These are phyloP conservation scores for Engraulis encrasicolus DNA, from an alignment of 2,113 vertebrate genomes.

Conservation along the genomic window DNA sequence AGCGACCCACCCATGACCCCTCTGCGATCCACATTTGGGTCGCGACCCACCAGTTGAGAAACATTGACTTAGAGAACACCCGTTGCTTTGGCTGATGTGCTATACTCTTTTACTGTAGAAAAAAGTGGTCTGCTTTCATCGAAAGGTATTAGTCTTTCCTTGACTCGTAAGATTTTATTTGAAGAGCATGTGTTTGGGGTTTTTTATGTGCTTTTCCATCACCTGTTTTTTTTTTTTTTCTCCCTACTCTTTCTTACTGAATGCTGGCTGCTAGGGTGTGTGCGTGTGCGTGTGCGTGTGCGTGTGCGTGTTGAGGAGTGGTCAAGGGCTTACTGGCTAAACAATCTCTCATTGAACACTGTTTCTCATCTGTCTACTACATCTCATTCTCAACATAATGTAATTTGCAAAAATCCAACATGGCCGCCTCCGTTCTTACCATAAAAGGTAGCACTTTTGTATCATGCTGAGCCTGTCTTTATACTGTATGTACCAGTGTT, in stretches of 20 bases:
- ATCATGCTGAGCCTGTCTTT: neutral
- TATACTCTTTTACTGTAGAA: neutral
- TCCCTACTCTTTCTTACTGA: neutral
- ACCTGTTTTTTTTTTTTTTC: neutral
- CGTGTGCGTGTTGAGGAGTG: neutral
- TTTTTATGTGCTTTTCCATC: neutral
- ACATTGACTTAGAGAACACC: neutral
- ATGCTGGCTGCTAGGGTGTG: conserved; percentile 2
- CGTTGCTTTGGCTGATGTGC: neutral
- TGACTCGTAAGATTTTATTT: neutral
- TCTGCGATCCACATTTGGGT: too few species aligned
- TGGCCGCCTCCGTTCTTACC: neutral
- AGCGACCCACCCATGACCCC: too few species aligned
- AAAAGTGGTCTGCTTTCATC: neutral
- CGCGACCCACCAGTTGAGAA: too few species aligned
- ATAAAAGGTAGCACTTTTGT: neutral
- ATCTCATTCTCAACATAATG: neutral
- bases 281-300: neutral
- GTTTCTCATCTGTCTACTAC: neutral
- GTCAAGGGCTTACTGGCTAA: neutral
- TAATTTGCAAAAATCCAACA: neutral
- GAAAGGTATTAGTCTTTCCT: neutral
- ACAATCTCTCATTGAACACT: neutral
- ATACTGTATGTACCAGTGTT: too few species aligned
- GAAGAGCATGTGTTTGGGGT: neutral